Base-by-base conservation (phyloP, 2,888 invertebrate species). In the Cephonodes hylas region DNA sequence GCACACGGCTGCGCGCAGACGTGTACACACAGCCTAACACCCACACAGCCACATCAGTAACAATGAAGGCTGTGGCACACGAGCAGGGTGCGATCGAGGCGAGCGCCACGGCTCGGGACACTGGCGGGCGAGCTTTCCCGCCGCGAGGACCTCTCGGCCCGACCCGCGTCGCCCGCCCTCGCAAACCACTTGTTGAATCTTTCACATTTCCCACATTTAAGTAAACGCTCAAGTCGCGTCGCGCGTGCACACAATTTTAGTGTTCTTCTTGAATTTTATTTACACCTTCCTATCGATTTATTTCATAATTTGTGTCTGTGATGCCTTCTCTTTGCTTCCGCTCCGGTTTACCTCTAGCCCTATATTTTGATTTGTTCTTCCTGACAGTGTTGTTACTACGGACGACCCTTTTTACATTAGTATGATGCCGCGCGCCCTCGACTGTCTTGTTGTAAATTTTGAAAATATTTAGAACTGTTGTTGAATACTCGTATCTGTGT, bases 131-230 rank as follows among this genome's bases (percentile, higher is more conserved):
- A 90, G 86, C 88, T 77, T 83, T 88, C 86, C 88, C 90, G 89
- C 86, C 86, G 91, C 77, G 83, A 80, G 86, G 86, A 80, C 77
- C 80, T 81, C 72, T 75, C 72, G 69, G 67, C 72, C 63, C 67
- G 79, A 70, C 72, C 82, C 83, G 83, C 85, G 82, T 70, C 84
- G 87, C 86, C 85, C 84, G 85, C 84, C 81, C 65, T 73, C 74
- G 76, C 80, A 76, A 83, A 82, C 88, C 91, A 91, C 91, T 91
- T 91, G 91, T 91, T 91, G 91, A 91, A 86, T 88, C 83, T 76
- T 69, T 70, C 69, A 83, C 77, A 83, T 80, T 83, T 84, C 81
- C 73, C 78, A 82, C 67, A 83, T 64, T 76, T 69, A 73, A 74
- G 74, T 81, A 84, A 78, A 80, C 77, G 76, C 72, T 79, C 69